Base-by-base conservation (phyloP, 2,113 vertebrate species). In the Falcunculus frontatus region DNA sequence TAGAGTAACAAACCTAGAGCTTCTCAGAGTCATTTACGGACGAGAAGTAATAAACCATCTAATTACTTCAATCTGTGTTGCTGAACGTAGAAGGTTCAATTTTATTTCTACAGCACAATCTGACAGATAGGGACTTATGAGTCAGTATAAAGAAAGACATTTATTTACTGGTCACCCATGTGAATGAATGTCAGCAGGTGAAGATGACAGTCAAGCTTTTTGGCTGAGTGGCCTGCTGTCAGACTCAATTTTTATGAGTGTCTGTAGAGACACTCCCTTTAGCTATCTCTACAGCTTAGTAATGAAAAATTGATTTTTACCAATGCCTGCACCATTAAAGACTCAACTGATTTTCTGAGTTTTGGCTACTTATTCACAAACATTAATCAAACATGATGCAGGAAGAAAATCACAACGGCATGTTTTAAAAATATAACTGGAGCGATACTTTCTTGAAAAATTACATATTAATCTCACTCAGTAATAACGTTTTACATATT, bases 121-220 rank as follows among this genome's bases (percentile, higher is more conserved):
- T 98, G 93, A 96, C 67, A 96, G 77, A 93, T 21, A 95, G 55
- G 69, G 82, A 88, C 46, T 81, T 89, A 91, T 83, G 80, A 94
- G 81, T 97, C 95, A 97, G 52, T 73, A 95, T 73, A 95, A 93
- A 90, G 94, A 95, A 90, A 95, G 83, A 97, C 78, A 97, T 97
- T 98, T 98, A 97, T 97, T 97, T 98, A 97, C 85, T 93, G 89
- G 96, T 95, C 91, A 96, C n/a, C 63, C 93, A 96, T 72, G 89
- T 97, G 96, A 94, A 79, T 76, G 30, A 97, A 96, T 92, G 75
- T 84, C 89, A 96, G 89, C 68, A 94, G 80, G 81, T 89, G 82
- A 97, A 94, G 94, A 97, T 95, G 96, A 98, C 92, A 98, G 97
- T 85, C 91, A 97, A 78, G 97, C 97, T 97, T 98, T 96, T 94